Base-by-base conservation (phyloP, 1,140 invertebrate genomes). In the Pogonomyrmex californicus region DNA sequence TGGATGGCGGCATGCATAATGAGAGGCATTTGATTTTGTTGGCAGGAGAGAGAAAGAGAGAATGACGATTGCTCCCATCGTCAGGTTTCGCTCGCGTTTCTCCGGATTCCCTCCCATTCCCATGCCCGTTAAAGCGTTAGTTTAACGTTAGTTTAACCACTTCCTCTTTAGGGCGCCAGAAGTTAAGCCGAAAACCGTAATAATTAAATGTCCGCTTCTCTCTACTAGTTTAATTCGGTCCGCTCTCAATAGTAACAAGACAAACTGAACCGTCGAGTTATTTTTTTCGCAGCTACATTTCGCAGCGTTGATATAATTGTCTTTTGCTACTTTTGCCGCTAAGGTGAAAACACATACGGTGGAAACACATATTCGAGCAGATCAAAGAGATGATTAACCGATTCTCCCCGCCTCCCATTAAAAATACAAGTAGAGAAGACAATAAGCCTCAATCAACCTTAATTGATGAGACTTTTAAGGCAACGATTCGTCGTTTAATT, bases 1-100 rank as follows among this genome's bases (percentile, higher is more conserved):
- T 12, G n/a, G 38, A 68, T 23, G 41, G 47, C 47, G 77, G 77
- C 41, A 83, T 83, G 79, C 79, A 83, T 83, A 75, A 83, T 58
- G 68, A 83, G 68, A 75, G 54, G 56, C 68, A 47, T 75, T 73
- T 83, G 79, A 83, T 73, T 83, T 83, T 17, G 51, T 58, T 47
- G 66, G 54, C 44, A 30, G 47, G 17, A 60, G 23, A 23, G 23
- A 23, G 23, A 23, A 23, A 23, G 23, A 23, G 23, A 23, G 23
- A 23, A 23, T 23, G 23, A 23, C 23, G 23, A 23, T 23, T 23
- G 23, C 23, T 23, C 23, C 23, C 23, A 23, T 23, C 23, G 23
- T 23, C 23, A 49, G 71, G 62, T 41, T 44, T 62, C 79, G 30
- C 17, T 70, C 65, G 41, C 58, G 33, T 75, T 23, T 75, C 54